These are phyloP conservation scores for Steinernema feltiae DNA, from an alignment of 1,140 invertebrate species.

Conservation along the genomic window DNA sequence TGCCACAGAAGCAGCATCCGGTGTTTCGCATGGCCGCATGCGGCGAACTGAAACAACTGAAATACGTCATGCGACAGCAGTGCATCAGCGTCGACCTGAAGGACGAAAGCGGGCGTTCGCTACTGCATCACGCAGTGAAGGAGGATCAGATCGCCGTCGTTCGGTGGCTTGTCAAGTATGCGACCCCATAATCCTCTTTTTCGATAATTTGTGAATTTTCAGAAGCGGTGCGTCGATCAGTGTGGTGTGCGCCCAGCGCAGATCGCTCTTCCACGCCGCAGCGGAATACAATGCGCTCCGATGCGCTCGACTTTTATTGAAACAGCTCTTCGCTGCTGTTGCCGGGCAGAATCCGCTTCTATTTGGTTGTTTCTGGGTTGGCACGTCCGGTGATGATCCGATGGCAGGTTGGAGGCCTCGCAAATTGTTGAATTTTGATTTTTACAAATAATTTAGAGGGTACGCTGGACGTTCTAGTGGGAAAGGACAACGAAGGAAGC, in stretches of 20 bases:
- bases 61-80: not conserved
- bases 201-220: not conserved
- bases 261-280: not conserved
- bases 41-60: too few relatives aligned
- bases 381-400: not conserved
- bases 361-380: not conserved
- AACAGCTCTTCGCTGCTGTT: not conserved
- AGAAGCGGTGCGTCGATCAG: not conserved
- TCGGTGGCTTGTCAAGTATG: not conserved
- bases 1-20: too few relatives aligned
- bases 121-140: not conserved
- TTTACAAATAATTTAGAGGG: not conserved
- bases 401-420: not conserved
- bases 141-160: not conserved
- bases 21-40: too few relatives aligned
- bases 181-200: not conserved
- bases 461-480: not conserved
- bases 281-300: not conserved
- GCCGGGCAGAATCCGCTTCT: too few relatives aligned
- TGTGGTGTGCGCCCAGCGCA: not conserved
- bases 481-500: not conserved
- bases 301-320: not conserved
- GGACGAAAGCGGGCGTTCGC: not conserved
- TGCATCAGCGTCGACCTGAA: not conserved
- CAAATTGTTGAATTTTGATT: not conserved